Evolutionary conservation across 1,140 invertebrate genomes (phyloP).

Genomic region (Lutraria rhynchaena): DNA sequence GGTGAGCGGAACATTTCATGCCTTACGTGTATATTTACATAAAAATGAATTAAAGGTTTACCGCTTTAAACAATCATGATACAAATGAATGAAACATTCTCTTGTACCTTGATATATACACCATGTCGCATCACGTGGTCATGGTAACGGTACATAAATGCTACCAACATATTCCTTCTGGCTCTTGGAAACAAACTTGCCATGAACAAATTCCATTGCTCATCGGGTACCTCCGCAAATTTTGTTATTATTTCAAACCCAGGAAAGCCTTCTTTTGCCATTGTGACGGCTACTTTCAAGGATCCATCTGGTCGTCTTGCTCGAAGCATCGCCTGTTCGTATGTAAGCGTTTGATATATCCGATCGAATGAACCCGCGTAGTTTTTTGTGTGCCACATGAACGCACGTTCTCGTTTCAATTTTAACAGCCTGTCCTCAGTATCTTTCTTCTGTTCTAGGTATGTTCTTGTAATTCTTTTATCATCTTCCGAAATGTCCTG

Average conservation of each 20-base stretch:
- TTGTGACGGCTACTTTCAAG: neutral
- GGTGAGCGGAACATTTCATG: too few relatives aligned
- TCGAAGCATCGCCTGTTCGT: conserved; percentile 2
- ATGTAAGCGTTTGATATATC: neutral
- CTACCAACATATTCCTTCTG: neutral
- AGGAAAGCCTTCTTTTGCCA: conserved; percentile 5
- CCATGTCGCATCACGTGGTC: conserved; percentile 46
- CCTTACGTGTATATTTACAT: too few relatives aligned
- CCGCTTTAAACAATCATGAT: too few relatives aligned
- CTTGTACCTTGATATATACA: conserved; percentile 40
- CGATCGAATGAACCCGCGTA: neutral
- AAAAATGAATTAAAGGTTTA: too few relatives aligned
- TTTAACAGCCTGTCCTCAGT: neutral
- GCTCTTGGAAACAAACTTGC: neutral
- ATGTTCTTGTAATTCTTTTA: neutral
- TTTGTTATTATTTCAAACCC: neutral
- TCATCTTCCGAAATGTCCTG: conserved; percentile 24
- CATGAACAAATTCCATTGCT: neutral
- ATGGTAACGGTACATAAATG: conserved; percentile 49
- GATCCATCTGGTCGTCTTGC: conserved; percentile 15
- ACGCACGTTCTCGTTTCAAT: neutral
- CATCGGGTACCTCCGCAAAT: conserved; percentile 1
- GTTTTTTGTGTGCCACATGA: neutral
- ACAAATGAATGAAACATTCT: too few relatives aligned
- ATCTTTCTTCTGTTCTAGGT: neutral